Percentiles rank a stretch among this genome's conserved stretches.
These are phyloP conservation scores for Pherbina coryleti DNA, from an alignment of 2,888 invertebrate species.

Conservation along the genomic window DNA sequence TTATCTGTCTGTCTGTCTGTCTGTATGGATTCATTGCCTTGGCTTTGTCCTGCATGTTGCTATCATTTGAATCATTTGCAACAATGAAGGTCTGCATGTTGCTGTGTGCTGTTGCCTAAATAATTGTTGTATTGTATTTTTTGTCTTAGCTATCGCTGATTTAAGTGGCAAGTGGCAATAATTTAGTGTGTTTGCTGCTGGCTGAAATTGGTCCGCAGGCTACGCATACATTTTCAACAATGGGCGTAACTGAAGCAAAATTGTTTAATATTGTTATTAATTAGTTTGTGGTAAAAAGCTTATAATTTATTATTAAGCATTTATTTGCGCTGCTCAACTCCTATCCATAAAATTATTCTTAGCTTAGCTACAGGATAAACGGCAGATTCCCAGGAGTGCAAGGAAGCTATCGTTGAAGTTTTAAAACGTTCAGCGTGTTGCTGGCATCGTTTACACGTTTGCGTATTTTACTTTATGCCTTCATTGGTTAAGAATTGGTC, in stretches of 20 bases:
- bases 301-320: not conserved
- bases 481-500: not conserved
- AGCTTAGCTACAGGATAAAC: no score
- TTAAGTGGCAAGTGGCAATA: slow-evolving; percentile 23
- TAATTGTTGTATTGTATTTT: not conserved
- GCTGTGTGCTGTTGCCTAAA: not conserved
- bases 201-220: not conserved
- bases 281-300: not conserved
- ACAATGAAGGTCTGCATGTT: not conserved
- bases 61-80: slow-evolving; percentile 25
- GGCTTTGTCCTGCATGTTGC: not conserved
- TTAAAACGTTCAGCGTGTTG: not conserved
- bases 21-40: not conserved
- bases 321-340: not conserved
- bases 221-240: not conserved
- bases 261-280: slow-evolving; percentile 7
- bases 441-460: not conserved
- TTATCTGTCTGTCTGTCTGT: not conserved
- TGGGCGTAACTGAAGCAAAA: not conserved
- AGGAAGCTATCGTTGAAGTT: not conserved
- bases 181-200: slow-evolving; percentile 19
- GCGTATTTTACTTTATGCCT: not conserved
- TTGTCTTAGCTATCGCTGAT: not conserved
- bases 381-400: not conserved
- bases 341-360: not conserved